Percentiles rank a stretch among this genome's conserved stretches.
Evolutionary conservation across 2,113 vertebrate species (phyloP).

Genomic region (Erpornis zantholeuca): DNA sequence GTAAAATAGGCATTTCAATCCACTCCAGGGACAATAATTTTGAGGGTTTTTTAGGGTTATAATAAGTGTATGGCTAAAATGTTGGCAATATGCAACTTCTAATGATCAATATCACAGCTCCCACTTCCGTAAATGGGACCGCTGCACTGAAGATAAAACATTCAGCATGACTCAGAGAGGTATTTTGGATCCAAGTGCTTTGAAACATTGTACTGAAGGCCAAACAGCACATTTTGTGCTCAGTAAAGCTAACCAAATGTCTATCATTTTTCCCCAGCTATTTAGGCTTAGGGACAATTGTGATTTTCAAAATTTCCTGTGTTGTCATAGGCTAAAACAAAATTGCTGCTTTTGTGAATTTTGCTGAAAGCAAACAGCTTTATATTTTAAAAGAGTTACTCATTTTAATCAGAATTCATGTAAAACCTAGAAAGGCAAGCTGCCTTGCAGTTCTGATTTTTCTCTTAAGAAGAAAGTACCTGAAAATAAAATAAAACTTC

Average conservation of each 20-base stretch:
- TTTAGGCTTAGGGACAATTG: background rate
- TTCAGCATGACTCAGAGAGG: background rate
- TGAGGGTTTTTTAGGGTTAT: background rate
- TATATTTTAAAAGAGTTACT: background rate
- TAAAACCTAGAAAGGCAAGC: background rate
- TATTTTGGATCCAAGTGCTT: slow-evolving; percentile 30
- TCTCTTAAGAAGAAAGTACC: background rate
- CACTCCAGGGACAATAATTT: background rate
- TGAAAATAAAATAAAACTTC: background rate
- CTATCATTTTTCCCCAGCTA: background rate
- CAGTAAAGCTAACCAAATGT: slow-evolving; percentile 42
- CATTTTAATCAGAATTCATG: background rate
- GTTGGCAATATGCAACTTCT: background rate
- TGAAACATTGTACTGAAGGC: slow-evolving; percentile 11
- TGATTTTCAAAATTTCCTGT: slow-evolving; percentile 12
- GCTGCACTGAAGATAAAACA: background rate
- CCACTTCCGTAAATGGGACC: background rate
- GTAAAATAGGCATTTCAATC: background rate
- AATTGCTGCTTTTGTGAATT: slow-evolving; percentile 21
- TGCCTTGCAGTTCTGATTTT: background rate
- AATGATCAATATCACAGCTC: slow-evolving; percentile 32
- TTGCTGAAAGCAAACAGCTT: background rate
- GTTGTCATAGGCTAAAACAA: background rate
- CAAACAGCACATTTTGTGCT: slow-evolving; percentile 7
- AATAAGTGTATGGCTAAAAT: background rate